Evolutionary conservation across 2,888 invertebrate species (phyloP).

Genomic region (Drosophila colorata): DNA sequence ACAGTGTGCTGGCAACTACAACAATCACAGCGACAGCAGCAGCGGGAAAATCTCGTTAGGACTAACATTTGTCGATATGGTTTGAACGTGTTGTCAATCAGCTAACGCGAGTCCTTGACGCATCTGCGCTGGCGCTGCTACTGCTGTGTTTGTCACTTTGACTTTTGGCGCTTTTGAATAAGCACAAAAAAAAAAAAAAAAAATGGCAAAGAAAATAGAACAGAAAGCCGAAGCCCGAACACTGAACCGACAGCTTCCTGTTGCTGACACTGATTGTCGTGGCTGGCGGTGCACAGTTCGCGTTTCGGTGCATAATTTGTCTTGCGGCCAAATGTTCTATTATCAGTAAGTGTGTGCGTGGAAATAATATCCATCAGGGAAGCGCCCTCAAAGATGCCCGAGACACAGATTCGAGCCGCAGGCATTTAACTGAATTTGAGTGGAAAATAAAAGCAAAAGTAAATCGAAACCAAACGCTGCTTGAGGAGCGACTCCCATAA

Average conservation of each 20-base stretch:
- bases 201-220: conserved; percentile 7
- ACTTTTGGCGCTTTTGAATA: conserved; percentile 72
- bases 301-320: conserved; percentile 68
- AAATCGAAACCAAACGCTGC: conserved; percentile 47
- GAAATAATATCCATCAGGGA: conserved; percentile 63
- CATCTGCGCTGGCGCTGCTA: conserved; percentile 51
- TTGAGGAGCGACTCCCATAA: conserved; percentile 33
- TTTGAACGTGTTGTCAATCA: conserved; percentile 74
- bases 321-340: conserved; percentile 77
- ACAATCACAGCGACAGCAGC: conserved; percentile 1
- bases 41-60: conserved; percentile 55
- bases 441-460: conserved; percentile 61
- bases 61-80: conserved; percentile 53
- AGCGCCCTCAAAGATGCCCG: conserved; percentile 53
- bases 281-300: conserved; percentile 41
- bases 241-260: conserved; percentile 53
- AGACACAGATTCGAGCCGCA: conserved; percentile 62
- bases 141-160: conserved; percentile 60
- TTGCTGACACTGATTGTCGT: conserved; percentile 76
- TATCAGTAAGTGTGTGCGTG: conserved; percentile 50
- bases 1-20: neutral
- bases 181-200: conserved; percentile 26
- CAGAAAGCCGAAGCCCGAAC: conserved; percentile 14
- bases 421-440: conserved; percentile 77
- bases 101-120: conserved; percentile 41